phyloP scores from a whole-genome alignment of 2,888 invertebrate genomes.

The Trissonchulus latispiculum region DNA sequence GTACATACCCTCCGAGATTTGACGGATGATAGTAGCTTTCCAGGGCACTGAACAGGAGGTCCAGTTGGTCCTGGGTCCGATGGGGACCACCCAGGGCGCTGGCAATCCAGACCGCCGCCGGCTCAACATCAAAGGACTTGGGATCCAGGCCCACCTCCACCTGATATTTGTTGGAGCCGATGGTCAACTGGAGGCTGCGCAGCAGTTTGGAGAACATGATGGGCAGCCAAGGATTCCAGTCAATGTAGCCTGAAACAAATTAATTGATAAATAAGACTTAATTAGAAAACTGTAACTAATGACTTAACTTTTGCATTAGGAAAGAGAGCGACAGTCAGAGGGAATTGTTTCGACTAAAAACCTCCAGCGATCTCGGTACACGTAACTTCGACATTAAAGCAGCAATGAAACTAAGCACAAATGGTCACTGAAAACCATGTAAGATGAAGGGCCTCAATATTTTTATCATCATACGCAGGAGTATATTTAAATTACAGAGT shows the following conservation, averaged over 20 bases:
- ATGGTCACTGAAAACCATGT: too few relatives aligned
- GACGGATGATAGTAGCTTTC: constrained; percentile 82
- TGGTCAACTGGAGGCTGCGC: constrained; percentile 65
- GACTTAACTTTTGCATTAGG: too few relatives aligned
- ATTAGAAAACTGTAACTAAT: too few relatives aligned
- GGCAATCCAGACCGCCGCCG: constrained; percentile 52
- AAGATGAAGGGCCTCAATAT: too few relatives aligned
- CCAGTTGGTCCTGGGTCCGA: constrained; percentile 48
- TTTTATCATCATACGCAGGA: too few relatives aligned
- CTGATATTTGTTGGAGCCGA: constrained; percentile 50
- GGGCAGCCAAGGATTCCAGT: constrained; percentile 78
- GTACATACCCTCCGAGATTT: constrained; percentile 69
- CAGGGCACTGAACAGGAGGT: constrained; percentile 66
- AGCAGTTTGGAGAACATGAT: constrained; percentile 53
- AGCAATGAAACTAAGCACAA: too few relatives aligned
- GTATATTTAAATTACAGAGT: too few relatives aligned
- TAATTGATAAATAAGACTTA: too few relatives aligned
- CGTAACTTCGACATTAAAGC: too few relatives aligned
- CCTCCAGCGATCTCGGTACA: too few relatives aligned
- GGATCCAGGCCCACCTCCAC: constrained; percentile 22
- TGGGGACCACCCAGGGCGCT: constrained; percentile 50
- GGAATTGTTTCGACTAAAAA: too few relatives aligned
- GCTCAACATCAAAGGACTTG: constrained; percentile 52
- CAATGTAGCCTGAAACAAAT: constrained; percentile 55
- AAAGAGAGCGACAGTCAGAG: too few relatives aligned